phyloP scores from a whole-genome alignment of 1,140 invertebrate species.

The Drosophila ambigua region DNA sequence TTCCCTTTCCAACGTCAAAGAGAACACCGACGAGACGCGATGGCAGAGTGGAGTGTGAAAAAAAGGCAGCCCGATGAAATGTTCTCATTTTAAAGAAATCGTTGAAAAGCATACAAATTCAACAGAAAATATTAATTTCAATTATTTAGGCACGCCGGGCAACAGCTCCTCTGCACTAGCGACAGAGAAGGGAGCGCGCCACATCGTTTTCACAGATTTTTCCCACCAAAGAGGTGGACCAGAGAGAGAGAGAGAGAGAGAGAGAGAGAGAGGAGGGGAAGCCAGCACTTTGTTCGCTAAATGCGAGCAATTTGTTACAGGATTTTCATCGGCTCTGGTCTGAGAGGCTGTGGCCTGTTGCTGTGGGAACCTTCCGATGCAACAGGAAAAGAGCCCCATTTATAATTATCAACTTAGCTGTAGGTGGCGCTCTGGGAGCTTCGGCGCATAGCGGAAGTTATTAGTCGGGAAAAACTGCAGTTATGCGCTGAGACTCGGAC shows the following conservation, averaged over 20 bases:
- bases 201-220: neutral
- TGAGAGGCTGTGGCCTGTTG: too few species aligned
- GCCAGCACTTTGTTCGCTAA: slow-evolving; percentile 71
- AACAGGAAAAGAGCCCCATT: slow-evolving; percentile 48
- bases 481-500: slow-evolving; percentile 34
- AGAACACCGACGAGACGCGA: slow-evolving; percentile 46
- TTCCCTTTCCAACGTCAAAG: slow-evolving; percentile 47
- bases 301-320: slow-evolving; percentile 76
- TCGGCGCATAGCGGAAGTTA: slow-evolving; percentile 65
- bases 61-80: slow-evolving; percentile 50
- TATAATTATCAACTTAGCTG: slow-evolving; percentile 63
- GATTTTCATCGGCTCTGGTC: slow-evolving; percentile 48
- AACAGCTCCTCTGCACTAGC: slow-evolving; percentile 17
- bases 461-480: slow-evolving; percentile 59
- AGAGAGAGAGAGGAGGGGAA: slow-evolving; percentile 28
- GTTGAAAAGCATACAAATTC: slow-evolving; percentile 57
- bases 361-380: slow-evolving; percentile 33
- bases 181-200: slow-evolving; percentile 8
- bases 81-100: slow-evolving; percentile 58
- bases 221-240: slow-evolving; percentile 27
- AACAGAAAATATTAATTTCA: slow-evolving; percentile 76
- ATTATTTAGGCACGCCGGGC: slow-evolving; percentile 64
- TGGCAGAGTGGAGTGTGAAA: slow-evolving; percentile 1
- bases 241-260: slow-evolving; percentile 19
- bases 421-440: slow-evolving; percentile 61